A percentile compares a stretch with the other conserved stretches of the same genome.
Evolutionary conservation across 2,113 vertebrate species (phyloP).

Genomic region (Corythornis vintsioides): DNA sequence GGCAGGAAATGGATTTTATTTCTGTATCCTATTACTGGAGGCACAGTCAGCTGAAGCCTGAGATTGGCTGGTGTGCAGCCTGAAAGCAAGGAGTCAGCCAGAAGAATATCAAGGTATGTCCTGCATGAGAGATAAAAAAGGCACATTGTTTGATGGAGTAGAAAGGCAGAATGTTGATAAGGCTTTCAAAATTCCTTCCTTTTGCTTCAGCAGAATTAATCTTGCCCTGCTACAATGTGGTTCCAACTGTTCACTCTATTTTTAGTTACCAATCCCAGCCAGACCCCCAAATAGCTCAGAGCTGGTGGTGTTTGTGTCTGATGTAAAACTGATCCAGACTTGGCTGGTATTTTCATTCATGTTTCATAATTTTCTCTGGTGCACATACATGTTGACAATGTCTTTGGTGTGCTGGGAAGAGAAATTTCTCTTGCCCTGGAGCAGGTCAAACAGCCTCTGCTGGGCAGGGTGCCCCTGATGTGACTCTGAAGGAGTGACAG

Average conservation of each 20-base stretch:
- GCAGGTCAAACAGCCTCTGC: background rate
- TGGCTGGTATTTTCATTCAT: conserved; percentile 56
- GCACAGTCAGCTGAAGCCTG: background rate
- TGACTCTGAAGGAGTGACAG: background rate
- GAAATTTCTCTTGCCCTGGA: background rate
- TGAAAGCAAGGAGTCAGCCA: background rate
- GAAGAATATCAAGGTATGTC: background rate
- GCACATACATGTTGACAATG: background rate
- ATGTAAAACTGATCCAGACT: conserved; percentile 52
- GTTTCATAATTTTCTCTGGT: conserved; percentile 39
- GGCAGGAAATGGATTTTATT: conserved; percentile 30
- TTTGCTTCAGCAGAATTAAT: conserved; percentile 41
- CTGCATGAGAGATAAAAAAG: background rate
- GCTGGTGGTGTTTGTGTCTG: conserved; percentile 61
- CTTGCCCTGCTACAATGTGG: conserved; percentile 37
- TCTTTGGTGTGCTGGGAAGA: background rate
- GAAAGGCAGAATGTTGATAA: background rate
- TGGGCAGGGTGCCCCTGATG: background rate
- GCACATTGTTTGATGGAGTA: background rate
- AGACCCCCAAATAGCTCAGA: conserved; percentile 54
- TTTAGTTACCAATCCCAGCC: conserved; percentile 46
- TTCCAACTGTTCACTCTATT: conserved; percentile 44
- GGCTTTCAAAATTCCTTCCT: conserved; percentile 18
- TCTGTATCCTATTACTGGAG: background rate
- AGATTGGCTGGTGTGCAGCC: conserved; percentile 1